These are phyloP conservation scores for Myiopsitta monachus DNA, from an alignment of 2,113 vertebrate genomes.

Conservation along the genomic window DNA sequence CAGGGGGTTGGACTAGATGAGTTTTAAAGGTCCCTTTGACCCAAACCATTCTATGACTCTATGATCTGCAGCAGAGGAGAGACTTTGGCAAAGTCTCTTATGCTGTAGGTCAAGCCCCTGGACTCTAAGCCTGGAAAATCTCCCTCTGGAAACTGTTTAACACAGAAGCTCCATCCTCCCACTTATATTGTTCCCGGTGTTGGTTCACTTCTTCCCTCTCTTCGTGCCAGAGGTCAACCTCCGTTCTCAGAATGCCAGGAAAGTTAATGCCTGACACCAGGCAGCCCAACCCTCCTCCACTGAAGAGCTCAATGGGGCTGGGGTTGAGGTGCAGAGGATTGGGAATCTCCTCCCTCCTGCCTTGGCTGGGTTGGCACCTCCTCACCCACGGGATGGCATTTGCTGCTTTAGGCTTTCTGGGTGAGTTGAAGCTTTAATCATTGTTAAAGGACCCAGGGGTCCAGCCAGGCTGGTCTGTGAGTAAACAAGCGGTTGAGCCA, in stretches of 20 bases:
- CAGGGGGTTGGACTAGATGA: not conserved
- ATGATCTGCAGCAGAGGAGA: not conserved
- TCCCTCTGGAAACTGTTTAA: not conserved
- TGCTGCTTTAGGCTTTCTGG: not conserved
- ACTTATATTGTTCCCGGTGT: not conserved
- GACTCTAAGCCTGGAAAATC: not conserved
- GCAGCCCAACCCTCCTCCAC: not conserved
- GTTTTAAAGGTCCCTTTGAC: not conserved
- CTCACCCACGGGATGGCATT: not conserved
- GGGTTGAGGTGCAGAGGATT: not conserved
- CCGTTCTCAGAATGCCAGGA: not conserved
- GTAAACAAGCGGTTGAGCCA: not conserved
- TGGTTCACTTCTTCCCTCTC: not conserved
- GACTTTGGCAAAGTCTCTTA: not conserved
- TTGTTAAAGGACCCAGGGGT: not conserved
- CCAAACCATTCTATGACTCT: not conserved
- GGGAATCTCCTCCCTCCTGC: not conserved
- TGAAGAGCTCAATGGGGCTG: not conserved
- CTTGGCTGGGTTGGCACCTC: not conserved
- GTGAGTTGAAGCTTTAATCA: not conserved
- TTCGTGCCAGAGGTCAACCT: not conserved
- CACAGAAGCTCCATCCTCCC: not conserved
- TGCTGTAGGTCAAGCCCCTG: fast-evolving
- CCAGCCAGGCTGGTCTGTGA: not conserved
- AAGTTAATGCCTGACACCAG: not conserved